A percentile compares a stretch with the other conserved stretches of the same genome.
These are phyloP conservation scores for Drosophila greeni DNA, from an alignment of 2,888 invertebrate species.

Conservation along the genomic window DNA sequence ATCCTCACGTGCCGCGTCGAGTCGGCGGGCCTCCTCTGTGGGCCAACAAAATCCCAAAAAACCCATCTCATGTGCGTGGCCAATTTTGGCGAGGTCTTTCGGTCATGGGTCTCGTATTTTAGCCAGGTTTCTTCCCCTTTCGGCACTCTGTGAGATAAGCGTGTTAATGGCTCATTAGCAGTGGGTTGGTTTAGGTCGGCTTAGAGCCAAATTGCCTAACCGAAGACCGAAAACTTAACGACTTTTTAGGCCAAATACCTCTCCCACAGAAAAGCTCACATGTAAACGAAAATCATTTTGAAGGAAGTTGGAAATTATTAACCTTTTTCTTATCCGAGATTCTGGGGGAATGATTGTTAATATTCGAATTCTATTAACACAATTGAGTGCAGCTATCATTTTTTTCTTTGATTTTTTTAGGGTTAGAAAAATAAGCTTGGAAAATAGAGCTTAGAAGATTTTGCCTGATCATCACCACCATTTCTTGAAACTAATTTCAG, in stretches of 20 bases:
- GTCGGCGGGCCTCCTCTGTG: slow-evolving; percentile 19
- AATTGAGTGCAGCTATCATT: slow-evolving; percentile 13
- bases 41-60: slow-evolving; percentile 16
- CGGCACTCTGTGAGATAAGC: slow-evolving; percentile 54
- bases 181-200: slow-evolving; percentile 31
- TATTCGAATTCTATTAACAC: slow-evolving; percentile 14
- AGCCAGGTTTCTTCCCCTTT: slow-evolving; percentile 14
- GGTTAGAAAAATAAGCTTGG: slow-evolving; percentile 23
- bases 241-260: slow-evolving; percentile 5
- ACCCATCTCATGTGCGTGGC: slow-evolving; percentile 59
- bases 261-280: background rate
- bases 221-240: slow-evolving; percentile 48
- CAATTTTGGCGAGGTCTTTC: slow-evolving; percentile 42
- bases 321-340: background rate
- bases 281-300: slow-evolving; percentile 12
- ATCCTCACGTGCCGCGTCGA: slow-evolving; percentile 40
- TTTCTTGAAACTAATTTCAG: slow-evolving; percentile 18
- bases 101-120: slow-evolving; percentile 11
- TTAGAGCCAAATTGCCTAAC: slow-evolving; percentile 50
- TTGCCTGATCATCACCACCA: slow-evolving; percentile 14
- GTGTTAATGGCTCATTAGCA: slow-evolving; percentile 71
- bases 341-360: slow-evolving; percentile 12
- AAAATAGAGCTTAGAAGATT: slow-evolving; percentile 5
- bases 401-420: slow-evolving; percentile 10
- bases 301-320: slow-evolving; percentile 37